A percentile compares a stretch with the other conserved stretches of the same genome.
phyloP scores from a whole-genome alignment of 2,888 invertebrate species.

The Acleris laterana region DNA sequence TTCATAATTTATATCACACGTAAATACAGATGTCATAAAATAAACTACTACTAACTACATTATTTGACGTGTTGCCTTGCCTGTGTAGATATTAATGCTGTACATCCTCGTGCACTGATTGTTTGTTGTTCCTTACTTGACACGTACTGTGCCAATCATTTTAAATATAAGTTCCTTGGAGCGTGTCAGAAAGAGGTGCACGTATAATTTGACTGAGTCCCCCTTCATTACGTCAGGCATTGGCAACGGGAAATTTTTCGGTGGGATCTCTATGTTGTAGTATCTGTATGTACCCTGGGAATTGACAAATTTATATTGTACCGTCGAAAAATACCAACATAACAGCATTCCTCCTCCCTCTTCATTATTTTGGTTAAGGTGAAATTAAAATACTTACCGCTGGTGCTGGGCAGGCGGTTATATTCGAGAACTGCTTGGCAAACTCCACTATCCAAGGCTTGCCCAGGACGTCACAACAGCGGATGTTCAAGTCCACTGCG shows the following conservation, averaged over 20 bases:
- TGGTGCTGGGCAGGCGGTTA: slow-evolving; percentile 14
- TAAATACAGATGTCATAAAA: too few species aligned
- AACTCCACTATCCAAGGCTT: slow-evolving; percentile 32
- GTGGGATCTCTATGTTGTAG: slow-evolving; percentile 37
- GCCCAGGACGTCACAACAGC: slow-evolving; percentile 15
- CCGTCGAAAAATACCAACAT: too few species aligned
- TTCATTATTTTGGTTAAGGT: too few species aligned
- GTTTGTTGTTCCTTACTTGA: background rate
- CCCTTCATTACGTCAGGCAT: slow-evolving; percentile 35
- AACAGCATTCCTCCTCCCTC: too few species aligned
- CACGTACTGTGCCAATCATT: slow-evolving; percentile 5
- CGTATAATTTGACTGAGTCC: slow-evolving; percentile 20
- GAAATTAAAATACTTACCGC: slow-evolving; percentile 12
- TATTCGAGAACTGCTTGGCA: slow-evolving; percentile 14
- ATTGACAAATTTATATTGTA: background rate
- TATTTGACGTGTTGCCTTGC: too few species aligned
- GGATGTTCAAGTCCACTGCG: slow-evolving; percentile 9
- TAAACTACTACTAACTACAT: too few species aligned
- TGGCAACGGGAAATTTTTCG: slow-evolving; percentile 35
- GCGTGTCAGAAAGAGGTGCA: background rate
- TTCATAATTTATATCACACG: too few species aligned
- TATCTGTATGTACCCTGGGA: slow-evolving; percentile 36
- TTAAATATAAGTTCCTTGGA: slow-evolving; percentile 27
- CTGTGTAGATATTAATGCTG: too few species aligned
- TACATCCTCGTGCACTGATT: too few species aligned